phyloP scores from a whole-genome alignment of 2,797 vertebrate genomes.

The Lycodopsis pacificus region DNA sequence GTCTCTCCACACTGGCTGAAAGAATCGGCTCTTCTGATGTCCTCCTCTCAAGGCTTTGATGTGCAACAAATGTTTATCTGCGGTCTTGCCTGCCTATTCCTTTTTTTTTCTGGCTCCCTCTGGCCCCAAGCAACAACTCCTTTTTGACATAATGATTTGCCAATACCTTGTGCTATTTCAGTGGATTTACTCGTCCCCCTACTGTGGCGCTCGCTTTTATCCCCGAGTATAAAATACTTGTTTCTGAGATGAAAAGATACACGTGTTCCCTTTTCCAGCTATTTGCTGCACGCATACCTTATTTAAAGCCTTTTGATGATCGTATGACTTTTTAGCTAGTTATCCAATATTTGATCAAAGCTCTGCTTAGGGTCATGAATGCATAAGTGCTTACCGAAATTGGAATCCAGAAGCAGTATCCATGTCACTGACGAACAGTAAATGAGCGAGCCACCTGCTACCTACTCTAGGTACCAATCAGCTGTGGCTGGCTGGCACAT shows the following conservation, averaged over 20 bases:
- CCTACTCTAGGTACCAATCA: conserved; percentile 31
- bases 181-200: conserved; percentile 63
- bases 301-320: neutral
- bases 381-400: conserved; percentile 8
- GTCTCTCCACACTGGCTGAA: conserved; percentile 41
- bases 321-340: neutral
- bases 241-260: conserved; percentile 19
- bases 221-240: conserved; percentile 15
- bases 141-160: conserved; percentile 72
- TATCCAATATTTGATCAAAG: conserved; percentile 12
- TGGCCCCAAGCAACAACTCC: conserved; percentile 52
- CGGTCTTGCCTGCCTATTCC: conserved; percentile 19
- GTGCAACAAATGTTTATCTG: conserved; percentile 67
- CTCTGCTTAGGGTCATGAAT: conserved; percentile 34
- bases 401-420: conserved; percentile 24
- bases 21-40: conserved; percentile 54
- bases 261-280: conserved; percentile 8
- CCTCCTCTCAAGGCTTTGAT: conserved; percentile 60
- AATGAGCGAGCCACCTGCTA: conserved; percentile 22
- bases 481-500: conserved; percentile 40
- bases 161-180: conserved; percentile 61
- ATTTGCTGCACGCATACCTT: neutral
- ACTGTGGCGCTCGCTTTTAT: conserved; percentile 49
- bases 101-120: conserved; percentile 29
- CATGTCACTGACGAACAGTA: conserved; percentile 16